Evolutionary conservation across 2,113 vertebrate species (phyloP), one percentile per base, ranked within the genome.

Genomic region (Phycodurus eques): DNA sequence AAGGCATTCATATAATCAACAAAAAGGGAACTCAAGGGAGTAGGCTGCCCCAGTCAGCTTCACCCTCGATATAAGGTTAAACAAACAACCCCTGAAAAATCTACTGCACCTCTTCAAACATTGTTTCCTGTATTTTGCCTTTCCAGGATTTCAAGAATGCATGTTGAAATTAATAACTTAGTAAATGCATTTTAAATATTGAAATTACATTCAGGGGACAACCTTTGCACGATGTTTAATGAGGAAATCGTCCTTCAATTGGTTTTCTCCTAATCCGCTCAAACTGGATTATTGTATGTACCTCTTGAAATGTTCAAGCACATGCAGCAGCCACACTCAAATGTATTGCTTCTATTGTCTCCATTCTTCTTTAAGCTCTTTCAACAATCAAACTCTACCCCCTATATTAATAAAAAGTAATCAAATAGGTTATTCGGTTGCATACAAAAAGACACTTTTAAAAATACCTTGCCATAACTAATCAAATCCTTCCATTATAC

Each of bases 401-500:
- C 61, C 27, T 39, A 69, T 68, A 76, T 72, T 72, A 80, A 67
- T 71, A 33, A 76, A 54, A 74, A 71, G 8, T 17, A 71, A 61
- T 43, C 53, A 56, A 54, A 42, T 10, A 0, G 35, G 46, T 8
- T 56, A 53, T 76, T 70, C 11, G 12, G 27, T 59, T 74, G 49
- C 57, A 81, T 68, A 68, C 43, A 75, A 51, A 82, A 44, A 56
- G 44, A 73, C 46, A 66, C 39, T 54, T 39, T 70, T 69, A 60
- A 20, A 71, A 73, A 77, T 70, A 65, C 72, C 71, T 77, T 75
- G 86, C 81, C 71, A 79, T 76, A 83, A 61, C 80, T 83, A 83
- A 84, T 70, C 31, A 75, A 79, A 60, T 49, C 35, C 56, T 53
- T 77, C 75, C 39, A 72, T 77, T 64, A 68, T 44, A 64, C 31